These are phyloP conservation scores for Acholoe squamosa DNA, from an alignment of 2,888 invertebrate species.

Conservation along the genomic window DNA sequence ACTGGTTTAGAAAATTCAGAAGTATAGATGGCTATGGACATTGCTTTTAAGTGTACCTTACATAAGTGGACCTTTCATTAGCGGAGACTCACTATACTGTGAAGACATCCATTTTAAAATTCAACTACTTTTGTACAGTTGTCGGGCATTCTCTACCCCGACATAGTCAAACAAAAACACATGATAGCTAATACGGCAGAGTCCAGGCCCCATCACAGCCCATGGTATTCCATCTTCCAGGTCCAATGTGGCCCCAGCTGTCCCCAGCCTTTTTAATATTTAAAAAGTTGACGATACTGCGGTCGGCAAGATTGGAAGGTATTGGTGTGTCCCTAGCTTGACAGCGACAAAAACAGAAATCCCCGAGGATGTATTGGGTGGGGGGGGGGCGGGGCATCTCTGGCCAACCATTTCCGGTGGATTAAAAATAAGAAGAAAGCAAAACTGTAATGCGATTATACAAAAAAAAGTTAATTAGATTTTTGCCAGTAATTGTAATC, in stretches of 20 bases:
- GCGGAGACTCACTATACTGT: too few species aligned
- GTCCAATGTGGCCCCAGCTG: constrained; percentile 2
- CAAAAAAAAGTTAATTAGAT: constrained; percentile 4
- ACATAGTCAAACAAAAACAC: not conserved
- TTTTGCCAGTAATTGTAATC: constrained; percentile 23
- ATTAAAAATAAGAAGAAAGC: not conserved
- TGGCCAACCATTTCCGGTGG: not conserved
- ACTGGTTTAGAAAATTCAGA: too few species aligned
- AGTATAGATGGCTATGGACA: too few species aligned
- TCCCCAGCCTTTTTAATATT: constrained; percentile 14
- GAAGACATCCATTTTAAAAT: too few species aligned
- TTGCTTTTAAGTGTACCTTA: too few species aligned
- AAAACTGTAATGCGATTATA: not conserved
- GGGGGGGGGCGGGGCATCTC: not conserved
- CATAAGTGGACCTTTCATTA: too few species aligned
- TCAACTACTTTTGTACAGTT: too few species aligned
- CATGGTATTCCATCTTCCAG: not conserved
- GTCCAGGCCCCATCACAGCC: not conserved
- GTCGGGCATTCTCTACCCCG: not conserved
- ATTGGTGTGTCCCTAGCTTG: constrained; percentile 16
- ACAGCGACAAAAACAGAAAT: not conserved
- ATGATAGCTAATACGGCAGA: not conserved
- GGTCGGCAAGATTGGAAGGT: constrained; percentile 14
- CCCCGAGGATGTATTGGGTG: not conserved
- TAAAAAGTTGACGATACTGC: constrained; percentile 20